Base-by-base conservation (phyloP, 2,797 vertebrate species). In the Sternotherus odoratus region DNA sequence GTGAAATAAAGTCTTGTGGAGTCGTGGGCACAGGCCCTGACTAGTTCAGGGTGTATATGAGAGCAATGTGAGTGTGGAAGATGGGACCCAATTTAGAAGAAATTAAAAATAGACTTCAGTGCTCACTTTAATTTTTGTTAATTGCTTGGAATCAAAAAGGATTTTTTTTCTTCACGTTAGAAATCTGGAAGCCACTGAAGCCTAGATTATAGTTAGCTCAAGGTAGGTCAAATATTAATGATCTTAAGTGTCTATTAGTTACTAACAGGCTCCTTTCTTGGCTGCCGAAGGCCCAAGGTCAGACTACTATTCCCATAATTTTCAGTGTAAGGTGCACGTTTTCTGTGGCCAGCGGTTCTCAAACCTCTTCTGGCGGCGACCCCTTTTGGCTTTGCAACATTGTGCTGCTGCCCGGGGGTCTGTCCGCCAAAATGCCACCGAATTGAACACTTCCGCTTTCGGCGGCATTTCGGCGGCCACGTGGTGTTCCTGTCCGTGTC, bases 41-140 rank as follows among this genome's bases (percentile, higher is more conserved):
- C 19, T 66, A 36, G 23, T 66, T 36, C 33, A 66, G n/a, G n/a
- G 19, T 69, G 9, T 69, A 36, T 69, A 15, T 60, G 57, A 60
- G 1, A 48, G 74, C n/a, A 6, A 33, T 53, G 46, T 86, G 63
- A 79, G 88, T 66, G 54, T 74, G 60, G 60, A 54, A 78, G 81
- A 88, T 56, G 91, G 89, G 89, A 91, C 87, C 92, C 90, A 94
- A 86, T 95, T 87, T 77, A 82, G 83, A 94, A 89, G 30, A 56
- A 94, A 91, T 28, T 56, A 28, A 54, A 54, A 86, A 83, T 87
- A 53, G 89, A 87, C 81, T 94, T 49, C 51, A 85, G 17, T 17
- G 21, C 66, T 69, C 19, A 21, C 21, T 24, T 39, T 11, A 12
- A 21, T 13, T 43, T 69, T 43, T 23, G 21, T 5, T 39, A 39